Base-by-base conservation (phyloP, 2,888 invertebrate species). In the Cotesia congregata region DNA sequence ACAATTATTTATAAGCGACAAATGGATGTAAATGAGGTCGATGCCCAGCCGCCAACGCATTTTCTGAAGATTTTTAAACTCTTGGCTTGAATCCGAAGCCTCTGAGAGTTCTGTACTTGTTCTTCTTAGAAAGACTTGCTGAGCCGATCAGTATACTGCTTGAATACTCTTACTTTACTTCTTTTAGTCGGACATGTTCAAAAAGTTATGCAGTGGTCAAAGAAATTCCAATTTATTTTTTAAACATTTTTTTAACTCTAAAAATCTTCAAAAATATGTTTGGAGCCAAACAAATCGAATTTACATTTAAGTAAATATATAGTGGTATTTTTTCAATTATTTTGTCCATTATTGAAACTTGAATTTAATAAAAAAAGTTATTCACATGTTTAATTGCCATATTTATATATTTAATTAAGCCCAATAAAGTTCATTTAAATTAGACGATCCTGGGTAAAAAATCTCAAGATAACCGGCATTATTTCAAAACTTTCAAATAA, bases 1-100 rank as follows among this genome's bases (percentile, higher is more conserved):
- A 12, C 4, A 12, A 15, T 50, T 9, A 60, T 61, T 60, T 1
- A 30, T 60, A 67, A 74, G 71, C 65, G 60, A 62, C 70, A 77
- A 71, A 77, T 74, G 41, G 12, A 20, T 62, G n/a, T 50, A 50
- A 50, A 50, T 50, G 74, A 77, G 77, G 77, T 77, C 77, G 74
- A 74, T 77, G 77, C 70, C 77, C 71, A 77, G 73, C 74, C 74
- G 67, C 77, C 74, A 77, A 77, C 74, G 74, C 77, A 77, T 41
- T 68, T 61, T 73, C 73, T 39, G 17, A 61, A 70, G 71, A 71
- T 65, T 71, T 72, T 12, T 12, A 40, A 60, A 50, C 73, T 74
- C 77, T 77, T 77, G 77, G 77, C 77, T 77, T 77, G 73, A 39
- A 77, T 77, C 68, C 73, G 77, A 77, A 69, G 73, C 73, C 72